These are phyloP conservation scores for Aphis gossypii DNA, from an alignment of 1,140 invertebrate species.

Conservation along the genomic window DNA sequence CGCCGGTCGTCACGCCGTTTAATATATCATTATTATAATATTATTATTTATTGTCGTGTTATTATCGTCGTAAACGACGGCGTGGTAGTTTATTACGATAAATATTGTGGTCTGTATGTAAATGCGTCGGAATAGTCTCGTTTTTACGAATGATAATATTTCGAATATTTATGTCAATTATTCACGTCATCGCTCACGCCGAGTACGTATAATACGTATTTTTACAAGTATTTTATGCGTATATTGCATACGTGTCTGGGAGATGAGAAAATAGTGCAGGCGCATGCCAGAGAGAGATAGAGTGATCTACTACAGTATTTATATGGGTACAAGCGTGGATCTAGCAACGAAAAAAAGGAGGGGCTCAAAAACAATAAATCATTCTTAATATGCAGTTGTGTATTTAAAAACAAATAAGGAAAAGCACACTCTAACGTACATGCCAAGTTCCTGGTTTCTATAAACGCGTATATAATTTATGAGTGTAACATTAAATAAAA, in stretches of 20 bases:
- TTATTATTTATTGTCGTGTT: not conserved
- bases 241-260: not conserved
- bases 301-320: not conserved
- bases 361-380: not conserved
- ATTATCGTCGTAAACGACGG: not conserved
- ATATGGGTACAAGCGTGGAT: not conserved
- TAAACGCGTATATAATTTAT: not conserved
- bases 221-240: not conserved
- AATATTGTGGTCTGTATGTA: not conserved
- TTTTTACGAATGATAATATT: not conserved
- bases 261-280: not conserved
- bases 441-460: constrained; percentile 4
- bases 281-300: too few species aligned
- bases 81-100: not conserved
- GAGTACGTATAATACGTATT: not conserved
- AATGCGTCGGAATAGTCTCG: not conserved
- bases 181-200: not conserved
- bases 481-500: not conserved
- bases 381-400: constrained; percentile 1
- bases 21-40: too few species aligned
- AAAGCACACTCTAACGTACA: not conserved
- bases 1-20: not conserved
- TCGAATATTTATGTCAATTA: not conserved
- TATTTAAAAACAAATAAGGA: constrained; percentile 19
- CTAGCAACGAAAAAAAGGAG: not conserved